A percentile compares a stretch with the other conserved stretches of the same genome.
phyloP scores from a whole-genome alignment of 53 echinoderm and acorn worm species.

The Luidia sarsii region DNA sequence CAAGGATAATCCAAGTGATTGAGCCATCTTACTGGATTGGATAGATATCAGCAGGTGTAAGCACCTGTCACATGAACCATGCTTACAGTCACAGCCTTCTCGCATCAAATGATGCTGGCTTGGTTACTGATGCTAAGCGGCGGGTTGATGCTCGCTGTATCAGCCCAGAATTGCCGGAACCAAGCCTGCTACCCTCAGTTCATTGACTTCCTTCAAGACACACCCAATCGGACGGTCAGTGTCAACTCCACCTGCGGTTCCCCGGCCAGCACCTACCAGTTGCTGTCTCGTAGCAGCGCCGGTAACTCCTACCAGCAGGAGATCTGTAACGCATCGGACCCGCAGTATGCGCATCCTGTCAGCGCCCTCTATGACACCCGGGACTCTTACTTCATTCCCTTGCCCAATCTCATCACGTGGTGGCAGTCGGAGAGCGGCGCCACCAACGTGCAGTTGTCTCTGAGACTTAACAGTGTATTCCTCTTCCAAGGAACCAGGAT shows the following conservation, averaged over 20 bases:
- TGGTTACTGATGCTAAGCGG: too few species aligned
- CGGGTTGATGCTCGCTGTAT: too few species aligned
- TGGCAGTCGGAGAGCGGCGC: conserved; percentile 83
- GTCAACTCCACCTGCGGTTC: conserved; percentile 77
- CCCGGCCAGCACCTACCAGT: conserved; percentile 49
- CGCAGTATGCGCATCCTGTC: conserved; percentile 55
- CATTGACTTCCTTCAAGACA: conserved; percentile 61
- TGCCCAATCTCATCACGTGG: conserved; percentile 74
- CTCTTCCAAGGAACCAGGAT: conserved; percentile 74
- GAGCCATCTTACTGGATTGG: too few species aligned
- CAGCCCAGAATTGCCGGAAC: conserved; percentile 39
- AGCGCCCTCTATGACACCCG: conserved; percentile 57
- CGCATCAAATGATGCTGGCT: too few species aligned
- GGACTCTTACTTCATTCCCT: conserved; percentile 9
- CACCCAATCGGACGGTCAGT: conserved; percentile 51
- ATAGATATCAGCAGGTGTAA: too few species aligned
- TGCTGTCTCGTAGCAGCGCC: not conserved
- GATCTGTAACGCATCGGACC: conserved; percentile 67
- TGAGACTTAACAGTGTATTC: conserved; percentile 65
- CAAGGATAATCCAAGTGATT: too few species aligned
- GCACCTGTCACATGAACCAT: too few species aligned
- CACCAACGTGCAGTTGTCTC: conserved; percentile 50
- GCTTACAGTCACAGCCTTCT: too few species aligned
- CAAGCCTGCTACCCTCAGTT: conserved; percentile 80
- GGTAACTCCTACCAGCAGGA: conserved; percentile 29